These are phyloP conservation scores for Xyrichtys novacula DNA, from an alignment of 2,797 vertebrate species.

Conservation along the genomic window DNA sequence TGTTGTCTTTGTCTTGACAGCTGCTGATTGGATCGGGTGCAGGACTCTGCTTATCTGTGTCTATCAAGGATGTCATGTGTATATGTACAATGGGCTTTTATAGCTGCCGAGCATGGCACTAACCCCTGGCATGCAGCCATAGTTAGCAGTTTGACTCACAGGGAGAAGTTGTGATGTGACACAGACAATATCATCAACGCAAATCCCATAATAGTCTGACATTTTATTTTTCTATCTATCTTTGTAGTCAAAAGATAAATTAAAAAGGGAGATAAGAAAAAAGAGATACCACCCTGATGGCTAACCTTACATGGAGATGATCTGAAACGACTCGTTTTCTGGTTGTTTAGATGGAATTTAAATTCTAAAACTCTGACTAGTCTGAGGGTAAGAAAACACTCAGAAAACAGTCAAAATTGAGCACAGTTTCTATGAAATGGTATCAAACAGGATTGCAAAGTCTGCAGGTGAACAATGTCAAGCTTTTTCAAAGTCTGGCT, in stretches of 20 bases:
- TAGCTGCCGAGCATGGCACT: slow-evolving; percentile 52
- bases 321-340: too few species aligned
- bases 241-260: not conserved
- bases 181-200: not conserved
- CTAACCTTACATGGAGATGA: too few species aligned
- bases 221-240: not conserved
- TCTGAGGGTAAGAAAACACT: too few species aligned
- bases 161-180: slow-evolving; percentile 6
- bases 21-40: slow-evolving; percentile 64
- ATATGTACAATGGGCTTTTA: slow-evolving; percentile 62
- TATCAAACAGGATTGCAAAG: too few species aligned
- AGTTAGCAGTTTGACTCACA: slow-evolving; percentile 11
- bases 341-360: too few species aligned
- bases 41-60: slow-evolving; percentile 62
- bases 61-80: slow-evolving; percentile 62
- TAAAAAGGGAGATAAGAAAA: too few species aligned
- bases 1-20: slow-evolving; percentile 70
- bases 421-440: too few species aligned
- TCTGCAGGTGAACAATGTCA: too few species aligned
- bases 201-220: not conserved
- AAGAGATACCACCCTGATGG: not conserved
- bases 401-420: too few species aligned
- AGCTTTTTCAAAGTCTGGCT: too few species aligned
- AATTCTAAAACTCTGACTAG: too few species aligned
- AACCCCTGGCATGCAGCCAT: slow-evolving; percentile 27